Evolutionary conservation across 1,140 invertebrate species (phyloP).

Genomic region (Pollicipes pollicipes): DNA sequence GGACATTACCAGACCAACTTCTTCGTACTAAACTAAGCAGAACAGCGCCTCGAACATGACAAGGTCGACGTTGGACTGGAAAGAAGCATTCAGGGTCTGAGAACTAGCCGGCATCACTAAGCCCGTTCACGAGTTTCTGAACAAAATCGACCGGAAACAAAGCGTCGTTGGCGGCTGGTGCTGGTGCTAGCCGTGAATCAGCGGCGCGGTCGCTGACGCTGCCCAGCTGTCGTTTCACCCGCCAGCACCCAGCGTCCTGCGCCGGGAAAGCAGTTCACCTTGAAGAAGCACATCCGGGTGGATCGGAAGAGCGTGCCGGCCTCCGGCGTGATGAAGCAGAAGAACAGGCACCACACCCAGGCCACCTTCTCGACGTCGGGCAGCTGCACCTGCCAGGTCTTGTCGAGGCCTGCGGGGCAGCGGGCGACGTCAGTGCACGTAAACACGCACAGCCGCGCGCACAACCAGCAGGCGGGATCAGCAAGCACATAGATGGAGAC

Average conservation of each 20-base stretch:
- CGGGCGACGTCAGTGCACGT: neutral
- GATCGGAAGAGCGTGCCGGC: constrained; percentile 66
- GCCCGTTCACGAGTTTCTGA: too few species aligned
- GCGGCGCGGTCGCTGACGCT: too few species aligned
- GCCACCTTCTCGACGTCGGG: constrained; percentile 65
- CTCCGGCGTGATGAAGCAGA: constrained; percentile 70
- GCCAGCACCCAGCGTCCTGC: neutral
- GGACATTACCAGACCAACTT: too few species aligned
- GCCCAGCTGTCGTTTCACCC: too few species aligned
- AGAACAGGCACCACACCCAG: constrained; percentile 84
- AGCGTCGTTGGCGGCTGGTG: too few species aligned
- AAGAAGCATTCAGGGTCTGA: too few species aligned
- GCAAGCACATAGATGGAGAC: neutral
- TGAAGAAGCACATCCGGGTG: constrained; percentile 74
- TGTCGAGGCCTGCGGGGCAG: constrained; percentile 46
- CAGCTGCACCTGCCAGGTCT: constrained; percentile 53
- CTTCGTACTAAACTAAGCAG: too few species aligned
- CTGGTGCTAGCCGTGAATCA: too few species aligned
- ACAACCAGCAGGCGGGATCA: neutral
- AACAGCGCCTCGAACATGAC: too few species aligned
- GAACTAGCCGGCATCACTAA: too few species aligned
- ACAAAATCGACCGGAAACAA: too few species aligned
- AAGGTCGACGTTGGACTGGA: too few species aligned
- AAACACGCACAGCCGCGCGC: neutral
- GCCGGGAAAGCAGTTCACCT: constrained; percentile 24